Percentiles rank a stretch among this genome's conserved stretches.
Evolutionary conservation across 2,113 vertebrate genomes (phyloP).

Genomic region (Puffinus mauretanicus): DNA sequence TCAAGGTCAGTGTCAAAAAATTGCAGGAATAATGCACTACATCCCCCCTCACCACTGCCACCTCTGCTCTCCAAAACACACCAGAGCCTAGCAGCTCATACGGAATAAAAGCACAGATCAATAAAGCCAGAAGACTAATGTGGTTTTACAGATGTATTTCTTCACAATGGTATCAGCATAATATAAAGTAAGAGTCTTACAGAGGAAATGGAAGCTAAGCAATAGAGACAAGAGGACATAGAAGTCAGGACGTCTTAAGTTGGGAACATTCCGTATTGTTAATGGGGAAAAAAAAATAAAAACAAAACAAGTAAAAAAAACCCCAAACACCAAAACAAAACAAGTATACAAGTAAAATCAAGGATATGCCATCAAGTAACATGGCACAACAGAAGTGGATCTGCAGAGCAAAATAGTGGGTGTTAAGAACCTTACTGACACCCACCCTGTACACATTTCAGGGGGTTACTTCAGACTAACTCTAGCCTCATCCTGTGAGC

Average conservation of each 20-base stretch:
- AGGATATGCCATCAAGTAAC: neutral
- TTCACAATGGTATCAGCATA: neutral
- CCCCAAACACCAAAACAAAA: neutral
- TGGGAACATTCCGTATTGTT: neutral
- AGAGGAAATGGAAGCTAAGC: neutral
- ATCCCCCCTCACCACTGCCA: neutral
- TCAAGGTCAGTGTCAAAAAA: neutral
- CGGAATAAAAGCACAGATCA: neutral
- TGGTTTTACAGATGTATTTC: neutral
- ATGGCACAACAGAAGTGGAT: neutral
- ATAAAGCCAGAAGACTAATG: neutral
- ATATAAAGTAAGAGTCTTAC: neutral
- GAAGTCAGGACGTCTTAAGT: neutral
- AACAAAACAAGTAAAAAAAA: no score
- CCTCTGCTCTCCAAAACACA: neutral
- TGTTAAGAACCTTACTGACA: neutral
- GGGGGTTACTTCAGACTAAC: neutral
- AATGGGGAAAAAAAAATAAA: neutral
- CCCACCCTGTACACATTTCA: neutral
- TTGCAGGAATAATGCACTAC: neutral
- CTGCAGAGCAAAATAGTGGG: rapidly evolving
- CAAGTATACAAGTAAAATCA: neutral
- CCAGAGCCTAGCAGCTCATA: neutral
- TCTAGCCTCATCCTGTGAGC: neutral
- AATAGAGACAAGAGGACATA: neutral